A percentile compares a stretch with the other conserved stretches of the same genome.
These are phyloP conservation scores for Columba livia DNA, from an alignment of 2,113 vertebrate genomes.

Conservation along the genomic window DNA sequence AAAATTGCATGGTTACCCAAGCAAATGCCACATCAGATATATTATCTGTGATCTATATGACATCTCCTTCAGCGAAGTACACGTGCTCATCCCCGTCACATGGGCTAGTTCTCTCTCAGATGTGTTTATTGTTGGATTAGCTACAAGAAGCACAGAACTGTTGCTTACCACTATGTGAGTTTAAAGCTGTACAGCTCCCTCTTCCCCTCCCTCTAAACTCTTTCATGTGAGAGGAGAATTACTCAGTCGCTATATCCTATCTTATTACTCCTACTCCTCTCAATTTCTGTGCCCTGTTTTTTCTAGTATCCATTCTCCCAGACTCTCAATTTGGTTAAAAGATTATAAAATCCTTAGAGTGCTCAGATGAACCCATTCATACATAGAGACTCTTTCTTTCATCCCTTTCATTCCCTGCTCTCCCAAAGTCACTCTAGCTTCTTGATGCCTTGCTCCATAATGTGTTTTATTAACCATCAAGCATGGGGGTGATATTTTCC, in stretches of 20 bases:
- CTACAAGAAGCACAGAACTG: background rate
- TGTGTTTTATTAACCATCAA: background rate
- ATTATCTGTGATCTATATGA: background rate
- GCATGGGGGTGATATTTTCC: background rate
- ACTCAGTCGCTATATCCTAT: background rate
- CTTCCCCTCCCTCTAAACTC: background rate
- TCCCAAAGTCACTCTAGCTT: background rate
- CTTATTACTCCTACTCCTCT: background rate
- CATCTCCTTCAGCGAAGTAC: background rate
- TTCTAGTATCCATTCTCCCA: background rate
- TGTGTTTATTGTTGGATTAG: background rate
- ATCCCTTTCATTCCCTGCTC: background rate
- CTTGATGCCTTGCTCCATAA: background rate
- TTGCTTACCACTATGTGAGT: background rate
- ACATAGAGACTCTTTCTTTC: background rate
- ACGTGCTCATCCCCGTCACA: background rate
- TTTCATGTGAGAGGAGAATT: background rate
- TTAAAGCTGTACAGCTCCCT: background rate
- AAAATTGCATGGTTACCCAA: background rate
- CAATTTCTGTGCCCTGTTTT: background rate
- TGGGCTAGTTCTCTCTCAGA: background rate
- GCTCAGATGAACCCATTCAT: background rate
- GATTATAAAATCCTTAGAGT: background rate
- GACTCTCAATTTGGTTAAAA: background rate
- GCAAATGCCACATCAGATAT: conserved; percentile 52